Percentiles rank a stretch among this genome's conserved stretches.
Conservation (phyloP, 2,113 vertebrate species). For the Ranitomeya imitator region DNA sequence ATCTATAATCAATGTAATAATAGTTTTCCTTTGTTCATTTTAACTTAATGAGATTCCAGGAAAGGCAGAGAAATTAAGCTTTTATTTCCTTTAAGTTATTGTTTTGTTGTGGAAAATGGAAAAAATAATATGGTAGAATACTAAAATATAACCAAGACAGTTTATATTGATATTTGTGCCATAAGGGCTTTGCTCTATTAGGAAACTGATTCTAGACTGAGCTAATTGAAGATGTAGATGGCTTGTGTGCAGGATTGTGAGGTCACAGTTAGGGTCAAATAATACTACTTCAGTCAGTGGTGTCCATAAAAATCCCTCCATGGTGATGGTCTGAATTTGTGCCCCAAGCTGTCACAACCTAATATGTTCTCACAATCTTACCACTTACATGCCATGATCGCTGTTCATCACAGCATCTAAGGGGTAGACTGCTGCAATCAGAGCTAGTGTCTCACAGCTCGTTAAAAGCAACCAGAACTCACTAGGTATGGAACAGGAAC, state of each 20-base stretch:
- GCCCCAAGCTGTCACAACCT: too few relatives aligned
- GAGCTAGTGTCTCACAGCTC: too few relatives aligned
- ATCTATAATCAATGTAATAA: conserved; percentile 8
- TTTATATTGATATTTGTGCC: background rate
- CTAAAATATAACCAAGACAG: background rate
- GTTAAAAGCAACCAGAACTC: too few relatives aligned
- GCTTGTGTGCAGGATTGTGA: background rate
- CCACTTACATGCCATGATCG: too few relatives aligned
- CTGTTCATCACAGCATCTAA: too few relatives aligned
- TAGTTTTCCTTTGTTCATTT: conserved; percentile 6
- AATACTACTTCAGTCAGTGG: background rate
- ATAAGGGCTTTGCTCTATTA: background rate
- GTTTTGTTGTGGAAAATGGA: background rate
- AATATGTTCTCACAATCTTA: too few relatives aligned
- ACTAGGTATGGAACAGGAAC: too few relatives aligned
- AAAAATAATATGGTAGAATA: background rate
- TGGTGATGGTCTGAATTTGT: too few relatives aligned
- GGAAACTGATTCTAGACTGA: background rate
- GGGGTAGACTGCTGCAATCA: too few relatives aligned
- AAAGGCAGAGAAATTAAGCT: background rate
- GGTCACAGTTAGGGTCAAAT: background rate
- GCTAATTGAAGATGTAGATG: background rate
- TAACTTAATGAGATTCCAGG: conserved; percentile 19
- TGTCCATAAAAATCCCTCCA: too few relatives aligned
- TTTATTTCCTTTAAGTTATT: background rate